Percentiles rank a stretch among this genome's conserved stretches.
Conservation (phyloP, 2,113 vertebrate genomes). For the Ailuropoda melanoleuca region DNA sequence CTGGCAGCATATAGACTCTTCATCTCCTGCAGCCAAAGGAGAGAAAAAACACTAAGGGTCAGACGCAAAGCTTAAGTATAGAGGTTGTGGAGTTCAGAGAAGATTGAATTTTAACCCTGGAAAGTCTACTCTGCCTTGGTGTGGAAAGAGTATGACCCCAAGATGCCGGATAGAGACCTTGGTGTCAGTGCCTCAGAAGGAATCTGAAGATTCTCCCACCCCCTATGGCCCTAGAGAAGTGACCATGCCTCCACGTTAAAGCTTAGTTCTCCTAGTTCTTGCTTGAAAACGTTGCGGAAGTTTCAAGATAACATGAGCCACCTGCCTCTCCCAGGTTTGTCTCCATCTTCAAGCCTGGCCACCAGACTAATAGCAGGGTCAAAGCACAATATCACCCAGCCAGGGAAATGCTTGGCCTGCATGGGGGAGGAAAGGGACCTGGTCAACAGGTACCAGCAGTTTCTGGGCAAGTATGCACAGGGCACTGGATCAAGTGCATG, state of each 20-base stretch:
- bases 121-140: background rate
- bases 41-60: background rate
- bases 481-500: background rate
- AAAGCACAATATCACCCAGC: background rate
- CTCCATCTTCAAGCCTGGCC: background rate
- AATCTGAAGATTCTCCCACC: background rate
- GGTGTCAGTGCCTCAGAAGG: background rate
- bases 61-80: background rate
- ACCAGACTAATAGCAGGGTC: background rate
- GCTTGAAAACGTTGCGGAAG: background rate
- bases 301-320: background rate
- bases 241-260: background rate
- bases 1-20: background rate
- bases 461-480: background rate
- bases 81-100: background rate
- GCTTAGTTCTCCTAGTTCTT: background rate
- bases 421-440: background rate
- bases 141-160: background rate
- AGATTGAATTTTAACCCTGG: background rate
- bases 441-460: background rate
- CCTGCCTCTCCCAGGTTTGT: background rate
- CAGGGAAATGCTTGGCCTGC: background rate
- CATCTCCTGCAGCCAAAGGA: background rate
- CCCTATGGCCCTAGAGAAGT: background rate
- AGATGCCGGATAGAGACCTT: background rate